These are phyloP conservation scores for Typhlichthys subterraneus DNA, from an alignment of 2,797 vertebrate species.

Conservation along the genomic window DNA sequence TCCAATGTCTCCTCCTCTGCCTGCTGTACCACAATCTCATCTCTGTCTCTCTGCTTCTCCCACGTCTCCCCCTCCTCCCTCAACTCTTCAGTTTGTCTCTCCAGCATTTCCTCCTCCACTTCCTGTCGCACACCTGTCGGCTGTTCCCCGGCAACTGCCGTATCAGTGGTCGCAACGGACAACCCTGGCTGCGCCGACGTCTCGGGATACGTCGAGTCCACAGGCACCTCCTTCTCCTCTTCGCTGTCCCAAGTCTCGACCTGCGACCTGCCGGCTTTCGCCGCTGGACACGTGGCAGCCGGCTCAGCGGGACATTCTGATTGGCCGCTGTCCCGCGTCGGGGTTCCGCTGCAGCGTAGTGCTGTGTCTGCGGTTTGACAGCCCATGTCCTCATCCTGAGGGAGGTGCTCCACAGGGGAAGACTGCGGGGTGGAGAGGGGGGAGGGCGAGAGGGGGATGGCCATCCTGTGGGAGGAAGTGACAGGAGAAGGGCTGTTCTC, in stretches of 20 bases:
- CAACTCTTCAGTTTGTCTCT: background rate
- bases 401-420: constrained; percentile 14
- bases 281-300: background rate
- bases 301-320: constrained; percentile 35
- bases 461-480: constrained; percentile 13
- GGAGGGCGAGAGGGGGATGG: constrained; percentile 14
- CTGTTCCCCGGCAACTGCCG: constrained; percentile 10
- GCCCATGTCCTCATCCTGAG: constrained; percentile 12
- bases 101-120: constrained; percentile 4
- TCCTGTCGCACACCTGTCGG: constrained; percentile 23
- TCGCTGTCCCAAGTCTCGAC: constrained; percentile 32
- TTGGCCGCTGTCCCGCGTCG: constrained; percentile 26
- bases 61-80: constrained; percentile 2
- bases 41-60: constrained; percentile 2
- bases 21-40: background rate
- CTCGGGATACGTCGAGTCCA: constrained; percentile 27
- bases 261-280: constrained; percentile 7
- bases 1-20: constrained; percentile 32
- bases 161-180: accelerated
- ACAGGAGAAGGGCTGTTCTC: constrained; percentile 17
- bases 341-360: constrained; percentile 3
- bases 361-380: constrained; percentile 6
- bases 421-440: constrained; percentile 4
- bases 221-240: constrained; percentile 28
- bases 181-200: background rate